phyloP scores from a whole-genome alignment of 53 echinoderm and acorn worm species.

The Paracentrotus lividus region DNA sequence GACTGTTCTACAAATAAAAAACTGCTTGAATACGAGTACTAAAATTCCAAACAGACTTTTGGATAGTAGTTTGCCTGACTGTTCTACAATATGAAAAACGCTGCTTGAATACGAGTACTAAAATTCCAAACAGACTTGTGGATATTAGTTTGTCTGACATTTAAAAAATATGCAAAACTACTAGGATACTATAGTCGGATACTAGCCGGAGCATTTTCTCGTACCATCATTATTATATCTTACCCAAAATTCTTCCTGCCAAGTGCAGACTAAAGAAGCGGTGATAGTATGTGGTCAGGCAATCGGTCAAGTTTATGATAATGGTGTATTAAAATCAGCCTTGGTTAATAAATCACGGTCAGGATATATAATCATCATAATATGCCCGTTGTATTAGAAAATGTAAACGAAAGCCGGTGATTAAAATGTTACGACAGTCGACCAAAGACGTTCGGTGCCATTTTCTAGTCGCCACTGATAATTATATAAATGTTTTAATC shows the following conservation, averaged over 20 bases:
- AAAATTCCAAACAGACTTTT: too few species aligned
- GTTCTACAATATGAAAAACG: too few species aligned
- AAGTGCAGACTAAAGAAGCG: background rate
- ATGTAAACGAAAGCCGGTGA: slow-evolving; percentile 46
- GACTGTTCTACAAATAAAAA: too few species aligned
- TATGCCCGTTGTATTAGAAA: slow-evolving; percentile 36
- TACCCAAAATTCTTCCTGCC: background rate
- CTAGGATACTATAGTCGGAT: slow-evolving; percentile 20
- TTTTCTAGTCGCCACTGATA: slow-evolving; percentile 19
- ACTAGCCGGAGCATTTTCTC: too few species aligned
- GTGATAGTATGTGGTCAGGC: background rate
- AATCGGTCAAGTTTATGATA: slow-evolving; percentile 36
- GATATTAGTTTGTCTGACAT: too few species aligned
- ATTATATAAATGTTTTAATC: background rate
- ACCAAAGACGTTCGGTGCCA: slow-evolving; percentile 43
- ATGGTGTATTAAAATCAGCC: slow-evolving; percentile 23
- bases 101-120: too few species aligned
- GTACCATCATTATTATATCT: background rate
- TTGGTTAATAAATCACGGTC: slow-evolving; percentile 35
- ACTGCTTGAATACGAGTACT: too few species aligned
- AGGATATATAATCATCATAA: background rate
- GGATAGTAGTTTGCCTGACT: too few species aligned
- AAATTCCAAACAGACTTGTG: too few species aligned
- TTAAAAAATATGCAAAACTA: too few species aligned
- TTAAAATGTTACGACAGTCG: slow-evolving; percentile 52